Evolutionary conservation across 2,113 vertebrate species (phyloP), one percentile per base, ranked within the genome.

Genomic region (Centropus bengalensis): DNA sequence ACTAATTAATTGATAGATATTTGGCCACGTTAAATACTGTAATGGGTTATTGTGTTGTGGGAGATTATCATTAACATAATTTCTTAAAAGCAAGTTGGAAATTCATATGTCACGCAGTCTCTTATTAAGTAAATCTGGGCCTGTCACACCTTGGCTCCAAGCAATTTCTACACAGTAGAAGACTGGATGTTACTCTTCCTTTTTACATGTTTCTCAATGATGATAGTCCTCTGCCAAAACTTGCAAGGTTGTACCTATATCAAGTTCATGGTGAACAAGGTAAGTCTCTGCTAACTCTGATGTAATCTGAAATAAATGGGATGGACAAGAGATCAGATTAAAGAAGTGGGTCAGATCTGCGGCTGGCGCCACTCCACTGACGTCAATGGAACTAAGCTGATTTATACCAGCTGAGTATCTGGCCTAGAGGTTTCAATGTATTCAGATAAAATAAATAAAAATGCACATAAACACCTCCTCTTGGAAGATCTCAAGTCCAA

Each of bases 251-350:
- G 63, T 87, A 80, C 62, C 89, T 89, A 14, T 77, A 77, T 77
- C 82, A 88, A 62, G 87, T 69, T 91, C 75, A 74, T 33, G 52
- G 63, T 85, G 84, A 86, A 91, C 92, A 89, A 96, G 79, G 84
- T 94, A 95, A 91, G 89, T 68, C 23, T 64, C 63, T 74, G 59
- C 70, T 88, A 84, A 32, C 52, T 96, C 83, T 95, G 95, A 96
- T 82, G 93, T 94, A 93, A 95, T 73, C 91, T 91, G 78, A 89
- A 94, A 95, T 95, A 94, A 96, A 86, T 58, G 88, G 91, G 92
- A 94, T 96, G 91, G 92, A 96, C 69, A 91, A 92, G 77, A 51
- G 86, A 96, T 94, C 84, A 97, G 95, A 94, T 96, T 97, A 97
- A 97, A 91, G 82, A 96, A 96, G 75, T 94, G 93, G 95, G 94